Evolutionary conservation across 2,888 invertebrate genomes (phyloP), one percentile per base, ranked within the genome.

Genomic region (Hypomecis punctinalis): DNA sequence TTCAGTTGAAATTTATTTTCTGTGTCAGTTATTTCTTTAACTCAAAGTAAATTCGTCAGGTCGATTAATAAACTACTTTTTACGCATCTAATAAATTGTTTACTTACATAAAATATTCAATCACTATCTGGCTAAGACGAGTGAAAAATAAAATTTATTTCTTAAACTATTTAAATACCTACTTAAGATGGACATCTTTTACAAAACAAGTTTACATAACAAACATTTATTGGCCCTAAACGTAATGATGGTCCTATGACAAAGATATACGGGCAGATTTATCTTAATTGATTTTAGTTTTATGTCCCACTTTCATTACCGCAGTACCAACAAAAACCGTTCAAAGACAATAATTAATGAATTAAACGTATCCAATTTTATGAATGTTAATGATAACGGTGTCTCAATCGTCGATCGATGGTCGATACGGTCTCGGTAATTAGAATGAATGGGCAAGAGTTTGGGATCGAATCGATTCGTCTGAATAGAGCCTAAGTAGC

Each of bases 371-470:
- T 84, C 83, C 82, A 79, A 85, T 82, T 87, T 87, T 88, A 87
- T 85, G 85, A 87, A 89, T 86, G 85, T 84, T 85, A 84, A 87
- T 83, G 88, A 86, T 88, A 87, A 88, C 85, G 81, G 79, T 79
- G 70, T 82, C 82, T 83, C 76, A 78, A 71, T 70, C 70, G 69
- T 66, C 72, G 84, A 85, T 83, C 77, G 78, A 71, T 68, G 70
- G 68, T 66, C 71, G 84, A 85, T 84, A 81, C 72, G 73, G 76
- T 76, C 76, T 77, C 76, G 78, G 83, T 90, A 90, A 90, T 91
- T 88, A 86, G 88, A 90, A 90, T 88, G 81, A 87, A 90, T 89
- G 85, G 86, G 84, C 75, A 78, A 81, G 80, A 83, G 76, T 77
- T 84, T 81, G 71, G 73, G 70, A 71, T 81, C 71, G 78, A 84